A percentile compares a stretch with the other conserved stretches of the same genome.
phyloP scores from a whole-genome alignment of 2,113 vertebrate species.

The Baryphthengus martii region DNA sequence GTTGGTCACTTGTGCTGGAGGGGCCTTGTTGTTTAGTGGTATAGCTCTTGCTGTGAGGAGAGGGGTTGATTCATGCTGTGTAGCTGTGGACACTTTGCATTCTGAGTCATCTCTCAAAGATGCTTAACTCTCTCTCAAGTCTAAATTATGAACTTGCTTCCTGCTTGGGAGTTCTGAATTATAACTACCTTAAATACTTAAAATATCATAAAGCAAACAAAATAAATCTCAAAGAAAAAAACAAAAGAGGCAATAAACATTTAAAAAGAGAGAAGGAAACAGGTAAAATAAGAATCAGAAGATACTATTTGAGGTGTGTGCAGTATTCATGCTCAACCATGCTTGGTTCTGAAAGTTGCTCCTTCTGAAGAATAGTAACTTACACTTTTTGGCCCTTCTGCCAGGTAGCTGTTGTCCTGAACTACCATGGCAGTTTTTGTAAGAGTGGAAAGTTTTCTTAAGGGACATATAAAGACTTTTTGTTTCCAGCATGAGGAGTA shows the following conservation, averaged over 20 bases:
- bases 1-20: background rate
- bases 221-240: background rate
- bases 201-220: background rate
- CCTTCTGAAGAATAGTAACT: background rate
- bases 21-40: background rate
- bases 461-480: background rate
- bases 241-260: background rate
- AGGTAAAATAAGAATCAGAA: conserved; percentile 9
- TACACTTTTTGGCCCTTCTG: background rate
- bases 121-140: background rate
- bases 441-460: background rate
- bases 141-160: background rate
- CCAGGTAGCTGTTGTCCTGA: background rate
- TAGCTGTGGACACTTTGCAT: background rate
- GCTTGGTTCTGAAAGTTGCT: background rate
- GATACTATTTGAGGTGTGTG: background rate
- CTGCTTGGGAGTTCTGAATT: conserved; percentile 29
- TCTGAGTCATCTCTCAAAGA: background rate
- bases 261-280: background rate
- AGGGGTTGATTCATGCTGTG: background rate
- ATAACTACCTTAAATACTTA: background rate
- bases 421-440: background rate
- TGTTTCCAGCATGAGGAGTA: background rate
- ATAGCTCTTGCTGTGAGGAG: background rate
- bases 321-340: background rate